Conservation (phyloP, 2,888 invertebrate genomes). For the Halocaridina rubra region DNA sequence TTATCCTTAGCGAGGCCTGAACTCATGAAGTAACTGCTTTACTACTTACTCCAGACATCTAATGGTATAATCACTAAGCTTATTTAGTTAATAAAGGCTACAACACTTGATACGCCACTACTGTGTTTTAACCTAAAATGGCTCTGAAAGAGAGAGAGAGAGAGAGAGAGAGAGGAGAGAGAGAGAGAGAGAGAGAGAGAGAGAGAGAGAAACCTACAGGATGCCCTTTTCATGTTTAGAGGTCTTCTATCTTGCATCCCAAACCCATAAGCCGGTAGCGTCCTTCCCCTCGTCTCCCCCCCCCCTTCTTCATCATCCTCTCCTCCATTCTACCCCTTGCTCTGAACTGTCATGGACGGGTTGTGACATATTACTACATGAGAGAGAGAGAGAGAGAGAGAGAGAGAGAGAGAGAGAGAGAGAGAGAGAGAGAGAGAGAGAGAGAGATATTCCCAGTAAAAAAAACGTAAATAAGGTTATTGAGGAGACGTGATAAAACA, state of each 20-base stretch:
- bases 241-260: background rate
- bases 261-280: no score
- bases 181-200: background rate
- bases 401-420: background rate
- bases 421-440: background rate
- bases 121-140: background rate
- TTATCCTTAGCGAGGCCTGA: no score
- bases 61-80: background rate
- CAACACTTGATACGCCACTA: background rate
- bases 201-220: background rate
- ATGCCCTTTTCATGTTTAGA: background rate
- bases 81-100: background rate
- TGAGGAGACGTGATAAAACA: no score
- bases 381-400: no score
- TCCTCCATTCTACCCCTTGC: background rate
- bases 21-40: background rate
- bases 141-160: background rate
- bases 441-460: no score
- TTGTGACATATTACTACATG: no score
- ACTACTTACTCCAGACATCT: background rate
- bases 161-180: background rate
- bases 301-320: background rate
- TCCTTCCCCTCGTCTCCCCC: background rate
- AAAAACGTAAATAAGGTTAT: no score
- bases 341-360: no score